Evolutionary conservation across 2,113 vertebrate genomes (phyloP).

Genomic region (Elgaria multicarinata): DNA sequence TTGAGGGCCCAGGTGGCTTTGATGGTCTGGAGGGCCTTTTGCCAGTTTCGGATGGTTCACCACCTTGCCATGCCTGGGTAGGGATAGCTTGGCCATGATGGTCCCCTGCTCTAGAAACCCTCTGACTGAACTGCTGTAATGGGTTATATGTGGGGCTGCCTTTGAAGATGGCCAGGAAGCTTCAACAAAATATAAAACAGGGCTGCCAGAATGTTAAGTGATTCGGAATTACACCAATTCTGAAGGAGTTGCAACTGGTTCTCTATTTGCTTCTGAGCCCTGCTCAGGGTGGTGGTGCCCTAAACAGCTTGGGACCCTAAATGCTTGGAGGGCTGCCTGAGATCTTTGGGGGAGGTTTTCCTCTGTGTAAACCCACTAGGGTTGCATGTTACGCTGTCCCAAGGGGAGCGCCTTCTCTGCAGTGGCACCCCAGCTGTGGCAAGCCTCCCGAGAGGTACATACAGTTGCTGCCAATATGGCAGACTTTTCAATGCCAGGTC

Average conservation of each 20-base stretch:
- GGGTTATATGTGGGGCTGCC: neutral
- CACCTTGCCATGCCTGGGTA: neutral
- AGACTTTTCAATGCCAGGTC: no score
- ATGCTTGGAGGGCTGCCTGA: neutral
- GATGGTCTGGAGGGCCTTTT: no score
- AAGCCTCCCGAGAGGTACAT: neutral
- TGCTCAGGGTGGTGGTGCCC: neutral
- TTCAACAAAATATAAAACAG: neutral
- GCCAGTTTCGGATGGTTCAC: neutral
- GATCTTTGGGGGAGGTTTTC: neutral
- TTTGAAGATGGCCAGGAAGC: neutral
- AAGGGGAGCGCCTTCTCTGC: neutral
- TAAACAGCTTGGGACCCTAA: no score
- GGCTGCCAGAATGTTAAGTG: no score
- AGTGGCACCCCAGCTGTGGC: neutral
- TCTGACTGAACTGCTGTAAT: no score
- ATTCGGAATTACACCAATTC: neutral
- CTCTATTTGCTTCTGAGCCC: neutral
- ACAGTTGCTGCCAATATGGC: no score
- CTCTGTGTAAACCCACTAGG: no score
- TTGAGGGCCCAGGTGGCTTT: no score
- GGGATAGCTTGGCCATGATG: neutral
- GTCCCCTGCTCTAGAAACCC: neutral
- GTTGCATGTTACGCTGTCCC: neutral
- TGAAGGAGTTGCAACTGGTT: neutral